A percentile compares a stretch with the other conserved stretches of the same genome.
These are phyloP conservation scores for Dexiosoma caninum DNA, from an alignment of 2,888 invertebrate genomes.

Conservation along the genomic window DNA sequence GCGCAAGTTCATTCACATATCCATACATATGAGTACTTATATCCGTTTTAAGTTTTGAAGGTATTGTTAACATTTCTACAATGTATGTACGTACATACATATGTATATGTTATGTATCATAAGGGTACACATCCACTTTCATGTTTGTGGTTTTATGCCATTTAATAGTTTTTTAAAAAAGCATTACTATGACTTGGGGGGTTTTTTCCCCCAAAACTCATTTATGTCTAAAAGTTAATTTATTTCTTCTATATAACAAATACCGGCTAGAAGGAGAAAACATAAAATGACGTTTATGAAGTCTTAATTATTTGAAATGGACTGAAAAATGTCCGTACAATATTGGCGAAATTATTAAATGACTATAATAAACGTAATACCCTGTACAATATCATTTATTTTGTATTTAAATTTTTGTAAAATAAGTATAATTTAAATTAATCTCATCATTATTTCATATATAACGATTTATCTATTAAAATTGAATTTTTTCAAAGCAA, in stretches of 20 bases:
- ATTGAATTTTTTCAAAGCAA: too few relatives aligned
- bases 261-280: not conserved
- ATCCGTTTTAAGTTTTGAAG: not conserved
- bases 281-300: constrained; percentile 1
- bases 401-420: constrained; percentile 2
- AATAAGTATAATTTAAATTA: too few relatives aligned
- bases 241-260: constrained; percentile 23
- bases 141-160: constrained; percentile 11
- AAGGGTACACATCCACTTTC: not conserved
- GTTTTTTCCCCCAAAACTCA: constrained; percentile 57
- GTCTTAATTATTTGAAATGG: constrained; percentile 26
- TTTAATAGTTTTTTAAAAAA: constrained; percentile 16
- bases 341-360: not conserved
- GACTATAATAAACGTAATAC: not conserved
- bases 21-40: not conserved
- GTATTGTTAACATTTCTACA: constrained; percentile 9
- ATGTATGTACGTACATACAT: not conserved
- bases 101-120: not conserved
- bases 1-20: too few relatives aligned
- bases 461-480: too few relatives aligned
- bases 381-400: constrained; percentile 7
- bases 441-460: too few relatives aligned
- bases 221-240: constrained; percentile 43
- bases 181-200: constrained; percentile 51
- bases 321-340: constrained; percentile 6